A percentile compares a stretch with the other conserved stretches of the same genome.
These are phyloP conservation scores for Ganaspis brasiliensis DNA, from an alignment of 2,888 invertebrate genomes.

Conservation along the genomic window DNA sequence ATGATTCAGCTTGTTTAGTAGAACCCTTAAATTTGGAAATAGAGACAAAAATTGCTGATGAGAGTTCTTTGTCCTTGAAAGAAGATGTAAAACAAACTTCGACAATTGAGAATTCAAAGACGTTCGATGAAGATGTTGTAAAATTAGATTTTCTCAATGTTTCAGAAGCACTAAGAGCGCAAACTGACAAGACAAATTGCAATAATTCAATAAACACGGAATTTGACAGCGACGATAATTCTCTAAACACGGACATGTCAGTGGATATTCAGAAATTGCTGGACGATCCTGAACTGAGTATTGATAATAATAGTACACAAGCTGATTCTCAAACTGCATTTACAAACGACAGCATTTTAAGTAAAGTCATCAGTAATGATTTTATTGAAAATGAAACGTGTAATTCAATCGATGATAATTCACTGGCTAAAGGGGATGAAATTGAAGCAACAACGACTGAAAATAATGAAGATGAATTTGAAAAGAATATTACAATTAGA, in stretches of 20 bases:
- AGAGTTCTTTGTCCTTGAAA: background rate
- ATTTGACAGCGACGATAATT: constrained; percentile 72
- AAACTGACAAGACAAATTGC: constrained; percentile 45
- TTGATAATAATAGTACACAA: constrained; percentile 54
- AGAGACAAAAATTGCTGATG: constrained; percentile 6
- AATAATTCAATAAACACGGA: constrained; percentile 57
- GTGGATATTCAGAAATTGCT: constrained; percentile 68
- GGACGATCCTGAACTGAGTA: constrained; percentile 66
- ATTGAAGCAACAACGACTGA: background rate
- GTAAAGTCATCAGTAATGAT: background rate
- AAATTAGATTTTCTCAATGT: constrained; percentile 36
- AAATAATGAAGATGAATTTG: background rate
- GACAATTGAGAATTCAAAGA: background rate
- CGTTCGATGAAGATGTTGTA: background rate
- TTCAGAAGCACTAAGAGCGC: constrained; percentile 7
- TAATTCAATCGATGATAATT: background rate
- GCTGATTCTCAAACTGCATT: constrained; percentile 25
- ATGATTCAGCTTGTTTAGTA: background rate
- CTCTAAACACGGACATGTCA: constrained; percentile 66
- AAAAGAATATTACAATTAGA: no score
- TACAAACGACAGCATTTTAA: constrained; percentile 28
- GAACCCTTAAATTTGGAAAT: background rate
- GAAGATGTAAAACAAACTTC: constrained; percentile 3
- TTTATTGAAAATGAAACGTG: background rate
- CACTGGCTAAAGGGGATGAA: background rate